Conservation (phyloP, 2,113 vertebrate genomes). For the Pseudorasbora parva region DNA sequence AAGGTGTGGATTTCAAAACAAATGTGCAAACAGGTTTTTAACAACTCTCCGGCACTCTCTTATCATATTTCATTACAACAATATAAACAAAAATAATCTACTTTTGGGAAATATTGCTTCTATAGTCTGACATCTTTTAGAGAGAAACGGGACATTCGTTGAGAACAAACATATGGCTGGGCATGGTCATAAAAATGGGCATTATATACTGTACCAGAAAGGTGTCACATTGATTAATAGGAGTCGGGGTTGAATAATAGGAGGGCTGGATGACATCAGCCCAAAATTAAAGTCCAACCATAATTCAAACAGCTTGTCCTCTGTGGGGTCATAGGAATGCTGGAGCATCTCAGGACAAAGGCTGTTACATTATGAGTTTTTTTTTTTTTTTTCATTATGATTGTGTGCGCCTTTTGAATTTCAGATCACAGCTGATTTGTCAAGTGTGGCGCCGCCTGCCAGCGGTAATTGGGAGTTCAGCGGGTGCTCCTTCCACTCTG, state of each 20-base stretch:
- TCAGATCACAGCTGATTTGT: too few species aligned
- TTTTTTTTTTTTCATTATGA: too few species aligned
- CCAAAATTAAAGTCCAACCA: background rate
- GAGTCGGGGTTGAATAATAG: background rate
- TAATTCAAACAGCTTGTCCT: background rate
- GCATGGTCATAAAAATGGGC: background rate
- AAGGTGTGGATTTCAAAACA: slow-evolving; percentile 9
- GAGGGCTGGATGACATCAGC: background rate
- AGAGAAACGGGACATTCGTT: background rate
- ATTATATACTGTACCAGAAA: background rate
- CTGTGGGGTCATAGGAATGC: background rate
- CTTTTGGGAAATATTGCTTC: background rate
- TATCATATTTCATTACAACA: background rate
- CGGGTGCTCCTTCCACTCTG: too few species aligned
- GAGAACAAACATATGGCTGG: background rate
- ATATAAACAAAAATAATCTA: background rate
- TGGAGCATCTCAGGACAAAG: background rate
- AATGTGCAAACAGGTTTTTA: background rate
- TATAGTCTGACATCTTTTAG: background rate
- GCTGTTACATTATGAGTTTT: too few species aligned
- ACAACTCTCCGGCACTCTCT: background rate
- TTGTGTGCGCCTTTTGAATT: too few species aligned
- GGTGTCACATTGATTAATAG: background rate
- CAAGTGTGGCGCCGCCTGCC: too few species aligned
- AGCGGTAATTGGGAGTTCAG: too few species aligned